These are phyloP conservation scores for Drosophila gaucha DNA, from an alignment of 2,888 invertebrate species.

Conservation along the genomic window DNA sequence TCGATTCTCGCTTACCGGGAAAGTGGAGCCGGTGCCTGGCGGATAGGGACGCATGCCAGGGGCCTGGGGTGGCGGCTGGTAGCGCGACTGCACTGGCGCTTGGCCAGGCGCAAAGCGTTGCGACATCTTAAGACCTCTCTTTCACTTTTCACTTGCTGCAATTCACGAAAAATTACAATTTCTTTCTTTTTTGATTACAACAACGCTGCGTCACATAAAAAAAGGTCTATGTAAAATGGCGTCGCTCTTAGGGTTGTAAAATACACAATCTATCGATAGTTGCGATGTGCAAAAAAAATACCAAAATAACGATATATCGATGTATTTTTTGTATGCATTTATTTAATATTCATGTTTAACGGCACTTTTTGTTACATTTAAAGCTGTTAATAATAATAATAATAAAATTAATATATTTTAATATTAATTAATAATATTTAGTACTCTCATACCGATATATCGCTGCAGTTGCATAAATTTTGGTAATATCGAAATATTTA, in stretches of 20 bases:
- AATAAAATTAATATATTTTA: background rate
- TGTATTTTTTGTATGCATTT: background rate
- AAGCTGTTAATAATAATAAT: background rate
- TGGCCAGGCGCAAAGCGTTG: slow-evolving; percentile 83
- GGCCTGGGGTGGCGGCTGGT: slow-evolving; percentile 83
- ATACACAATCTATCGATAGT: slow-evolving; percentile 13
- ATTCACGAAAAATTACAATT: slow-evolving; percentile 26
- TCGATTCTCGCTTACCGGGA: slow-evolving; percentile 87
- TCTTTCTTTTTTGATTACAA: slow-evolving; percentile 51
- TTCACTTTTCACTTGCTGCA: slow-evolving; percentile 14
- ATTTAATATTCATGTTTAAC: background rate
- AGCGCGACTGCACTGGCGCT: slow-evolving; percentile 82
- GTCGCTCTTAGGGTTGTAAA: slow-evolving; percentile 53
- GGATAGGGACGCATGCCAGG: slow-evolving; percentile 84
- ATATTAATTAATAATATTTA: background rate
- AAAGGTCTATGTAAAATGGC: slow-evolving; percentile 66
- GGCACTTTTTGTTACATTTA: too few species aligned
- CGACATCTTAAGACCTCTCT: slow-evolving; percentile 69
- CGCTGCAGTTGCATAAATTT: background rate
- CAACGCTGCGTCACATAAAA: slow-evolving; percentile 69
- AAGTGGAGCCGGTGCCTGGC: slow-evolving; percentile 87
- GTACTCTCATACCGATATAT: background rate
- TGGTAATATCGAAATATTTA: background rate
- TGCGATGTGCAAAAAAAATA: slow-evolving; percentile 3
- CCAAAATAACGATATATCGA: background rate